These are phyloP conservation scores for Hippoglossus hippoglossus DNA, from an alignment of 2,797 vertebrate species.

Conservation along the genomic window DNA sequence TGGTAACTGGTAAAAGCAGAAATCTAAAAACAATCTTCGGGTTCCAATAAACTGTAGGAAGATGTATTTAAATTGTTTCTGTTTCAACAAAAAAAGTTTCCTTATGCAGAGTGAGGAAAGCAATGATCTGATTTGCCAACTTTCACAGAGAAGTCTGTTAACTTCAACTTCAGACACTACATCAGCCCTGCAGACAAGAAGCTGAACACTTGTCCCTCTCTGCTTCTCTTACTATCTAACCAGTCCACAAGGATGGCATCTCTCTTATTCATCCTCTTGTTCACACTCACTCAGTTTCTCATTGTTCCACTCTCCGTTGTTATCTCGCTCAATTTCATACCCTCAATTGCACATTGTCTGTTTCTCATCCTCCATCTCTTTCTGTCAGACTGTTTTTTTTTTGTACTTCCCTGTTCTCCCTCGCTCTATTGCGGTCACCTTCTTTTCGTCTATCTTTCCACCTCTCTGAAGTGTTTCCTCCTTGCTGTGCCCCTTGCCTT, in stretches of 20 bases:
- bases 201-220: conserved; percentile 3
- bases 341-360: conserved; percentile 46
- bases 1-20: conserved; percentile 14
- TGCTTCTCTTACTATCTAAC: conserved; percentile 18
- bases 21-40: conserved; percentile 11
- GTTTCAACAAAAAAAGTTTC: too few species aligned
- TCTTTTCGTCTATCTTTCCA: conserved; percentile 10
- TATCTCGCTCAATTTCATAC: conserved; percentile 65
- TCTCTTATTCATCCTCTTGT: conserved; percentile 36
- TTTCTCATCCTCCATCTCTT: conserved; percentile 38
- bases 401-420: conserved; percentile 8
- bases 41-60: too few species aligned
- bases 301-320: conserved; percentile 37
- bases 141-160: neutral
- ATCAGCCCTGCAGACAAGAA: conserved; percentile 7
- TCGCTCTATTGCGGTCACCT: conserved; percentile 23
- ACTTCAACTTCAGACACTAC: neutral
- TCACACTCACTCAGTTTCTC: conserved; percentile 48
- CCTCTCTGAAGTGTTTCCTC: conserved; percentile 25
- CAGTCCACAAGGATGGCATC: conserved; percentile 33
- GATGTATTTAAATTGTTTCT: too few species aligned
- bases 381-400: conserved; percentile 28
- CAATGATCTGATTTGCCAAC: neutral
- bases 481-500: conserved; percentile 12
- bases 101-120: neutral